Conservation (phyloP, 2,888 invertebrate species). For the Isoperla grammatica region DNA sequence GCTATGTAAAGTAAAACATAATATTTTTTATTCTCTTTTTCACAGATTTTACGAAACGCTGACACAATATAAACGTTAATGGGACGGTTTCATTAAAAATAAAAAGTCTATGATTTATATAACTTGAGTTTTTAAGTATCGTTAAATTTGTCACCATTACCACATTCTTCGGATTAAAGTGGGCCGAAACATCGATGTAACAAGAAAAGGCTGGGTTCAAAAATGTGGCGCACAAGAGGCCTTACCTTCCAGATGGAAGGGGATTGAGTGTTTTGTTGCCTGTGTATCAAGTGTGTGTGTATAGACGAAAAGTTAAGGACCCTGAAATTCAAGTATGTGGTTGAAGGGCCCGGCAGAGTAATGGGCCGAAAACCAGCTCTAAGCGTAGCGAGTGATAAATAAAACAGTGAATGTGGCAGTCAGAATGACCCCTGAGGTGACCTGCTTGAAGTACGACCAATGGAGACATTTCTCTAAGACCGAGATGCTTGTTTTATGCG, state of each 20-base stretch:
- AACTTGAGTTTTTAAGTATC: too few relatives aligned
- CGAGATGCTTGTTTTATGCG: neutral
- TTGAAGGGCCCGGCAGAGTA: slow-evolving; percentile 3
- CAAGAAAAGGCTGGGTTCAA: too few relatives aligned
- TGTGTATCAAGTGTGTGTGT: neutral
- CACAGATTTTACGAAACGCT: too few relatives aligned
- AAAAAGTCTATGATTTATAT: too few relatives aligned
- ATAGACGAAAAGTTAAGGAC: neutral
- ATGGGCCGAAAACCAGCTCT: slow-evolving; percentile 11
- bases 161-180: too few relatives aligned
- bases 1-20: too few relatives aligned
- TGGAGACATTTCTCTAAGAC: slow-evolving; percentile 13
- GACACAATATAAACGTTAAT: too few relatives aligned
- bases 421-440: slow-evolving; percentile 4
- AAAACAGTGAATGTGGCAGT: slow-evolving; percentile 16
- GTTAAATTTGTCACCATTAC: too few relatives aligned
- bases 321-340: slow-evolving; percentile 12
- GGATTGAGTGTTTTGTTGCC: neutral
- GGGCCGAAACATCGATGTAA: too few relatives aligned
- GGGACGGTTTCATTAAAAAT: too few relatives aligned
- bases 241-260: neutral
- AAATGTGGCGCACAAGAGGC: too few relatives aligned
- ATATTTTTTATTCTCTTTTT: too few relatives aligned
- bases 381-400: slow-evolving; percentile 12
- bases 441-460: neutral